Evolutionary conservation across 2,888 invertebrate genomes (phyloP).

Genomic region (Scrobipalpa costella): DNA sequence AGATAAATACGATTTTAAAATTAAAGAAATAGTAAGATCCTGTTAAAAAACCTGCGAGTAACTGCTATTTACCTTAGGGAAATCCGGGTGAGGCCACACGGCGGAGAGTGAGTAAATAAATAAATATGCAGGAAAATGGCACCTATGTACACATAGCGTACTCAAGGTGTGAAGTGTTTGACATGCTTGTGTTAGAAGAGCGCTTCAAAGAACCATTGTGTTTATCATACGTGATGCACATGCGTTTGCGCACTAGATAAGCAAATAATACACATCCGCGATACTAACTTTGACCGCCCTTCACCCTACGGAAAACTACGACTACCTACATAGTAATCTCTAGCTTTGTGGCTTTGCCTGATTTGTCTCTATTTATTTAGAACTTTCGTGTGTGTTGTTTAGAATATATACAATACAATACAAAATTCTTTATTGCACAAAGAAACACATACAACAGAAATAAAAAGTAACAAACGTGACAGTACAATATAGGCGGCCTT

Average conservation of each 20-base stretch:
- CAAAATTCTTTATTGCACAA: too few species aligned
- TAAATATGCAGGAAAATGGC: constrained; percentile 7
- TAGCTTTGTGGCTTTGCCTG: background rate
- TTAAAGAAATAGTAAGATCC: background rate
- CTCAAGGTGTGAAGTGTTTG: constrained; percentile 25
- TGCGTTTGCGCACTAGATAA: constrained; percentile 5
- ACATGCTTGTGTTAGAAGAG: constrained; percentile 21
- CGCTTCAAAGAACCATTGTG: constrained; percentile 20
- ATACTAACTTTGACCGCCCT: constrained; percentile 5
- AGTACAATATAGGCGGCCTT: too few species aligned
- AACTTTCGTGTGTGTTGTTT: too few species aligned
- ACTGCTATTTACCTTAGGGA: background rate
- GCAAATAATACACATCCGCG: background rate
- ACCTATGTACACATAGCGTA: constrained; percentile 1
- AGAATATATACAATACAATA: too few species aligned
- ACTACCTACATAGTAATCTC: background rate
- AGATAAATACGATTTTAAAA: too few species aligned
- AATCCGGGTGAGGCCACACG: background rate
- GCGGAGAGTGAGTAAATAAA: background rate
- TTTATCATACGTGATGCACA: constrained; percentile 15
- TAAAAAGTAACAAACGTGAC: too few species aligned
- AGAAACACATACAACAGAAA: too few species aligned
- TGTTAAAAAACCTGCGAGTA: background rate
- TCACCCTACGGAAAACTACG: constrained; percentile 6
- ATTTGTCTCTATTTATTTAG: too few species aligned